Evolutionary conservation across 2,113 vertebrate genomes (phyloP), one percentile per base, ranked within the genome.

Genomic region (Callithrix jacchus): DNA sequence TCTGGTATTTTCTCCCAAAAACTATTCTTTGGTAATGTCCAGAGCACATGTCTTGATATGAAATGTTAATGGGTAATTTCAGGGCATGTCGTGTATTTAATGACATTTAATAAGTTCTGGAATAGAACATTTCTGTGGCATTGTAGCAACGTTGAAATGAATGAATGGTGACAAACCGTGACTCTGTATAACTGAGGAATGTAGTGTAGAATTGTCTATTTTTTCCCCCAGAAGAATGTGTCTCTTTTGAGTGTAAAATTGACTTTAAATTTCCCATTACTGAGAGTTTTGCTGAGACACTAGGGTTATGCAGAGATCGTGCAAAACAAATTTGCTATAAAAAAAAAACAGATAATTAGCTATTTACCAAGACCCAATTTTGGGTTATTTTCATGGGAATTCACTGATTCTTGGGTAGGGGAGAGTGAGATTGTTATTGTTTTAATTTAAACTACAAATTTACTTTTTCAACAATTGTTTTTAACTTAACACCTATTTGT

Each of bases 21-120:
- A 37, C 17, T 52, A 17, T 9, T 66, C 9, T 37, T 96, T 21
- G 27, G 16, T 64, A 61, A 84, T 66, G 81, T 87, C 76, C 66
- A 52, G n/a, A 61, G 10, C 17, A 21, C 52, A 47, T 52, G 6
- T 32, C 18, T 73, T 30, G 2, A 64, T 70, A 52, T 12, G 80
- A 52, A 83, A 84, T 89, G 12, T 73, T 70, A 83, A 37, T 14
- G 49, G 66, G 14, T 23, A 4, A 84, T 97, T 97, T 94, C 49
- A 73, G 73, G 85, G n/a, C 58, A n/a, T 37, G 76, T 79, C 1
- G 27, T 14, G 0, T 71, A 68, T 47, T 83, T 70, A 32, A 23
- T 6, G 25, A 2, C 21, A 35, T 21, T 84, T 61, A 11, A 32
- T 76, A 74, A 66, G 13, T 87, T 91, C 83, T 68, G 32, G 23